These are phyloP conservation scores for Delichon dasypus DNA, from an alignment of 2,797 vertebrate species.

Conservation along the genomic window DNA sequence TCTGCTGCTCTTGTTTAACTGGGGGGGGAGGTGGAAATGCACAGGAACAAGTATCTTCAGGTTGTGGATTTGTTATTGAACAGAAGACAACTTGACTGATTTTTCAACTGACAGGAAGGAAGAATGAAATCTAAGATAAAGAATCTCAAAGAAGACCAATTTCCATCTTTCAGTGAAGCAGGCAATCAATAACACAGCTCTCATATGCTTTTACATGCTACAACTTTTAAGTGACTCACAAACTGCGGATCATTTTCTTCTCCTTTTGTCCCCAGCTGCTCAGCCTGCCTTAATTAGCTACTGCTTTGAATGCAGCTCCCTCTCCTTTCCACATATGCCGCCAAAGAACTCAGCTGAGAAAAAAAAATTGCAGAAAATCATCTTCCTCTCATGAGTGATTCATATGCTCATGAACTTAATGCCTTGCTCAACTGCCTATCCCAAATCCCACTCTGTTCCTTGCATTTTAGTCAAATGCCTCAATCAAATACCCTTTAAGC, in stretches of 20 bases:
- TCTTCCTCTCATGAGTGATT: not conserved
- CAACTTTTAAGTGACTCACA: not conserved
- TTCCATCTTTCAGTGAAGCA: not conserved
- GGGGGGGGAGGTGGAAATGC: not conserved
- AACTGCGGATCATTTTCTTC: not conserved
- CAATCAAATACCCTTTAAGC: slow-evolving; percentile 24
- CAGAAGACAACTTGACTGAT: not conserved
- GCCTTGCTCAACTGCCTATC: not conserved
- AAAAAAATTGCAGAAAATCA: not conserved
- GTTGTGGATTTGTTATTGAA: not conserved
- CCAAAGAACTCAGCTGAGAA: not conserved
- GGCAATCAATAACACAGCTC: not conserved
- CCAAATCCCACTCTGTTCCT: not conserved
- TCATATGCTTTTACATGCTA: not conserved
- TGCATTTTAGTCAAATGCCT: slow-evolving; percentile 50
- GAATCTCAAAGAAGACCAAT: not conserved
- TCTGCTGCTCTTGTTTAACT: not conserved
- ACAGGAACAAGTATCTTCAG: accelerated
- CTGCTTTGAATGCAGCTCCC: slow-evolving; percentile 8
- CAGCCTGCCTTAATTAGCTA: not conserved
- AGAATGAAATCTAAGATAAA: not conserved
- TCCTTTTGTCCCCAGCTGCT: not conserved
- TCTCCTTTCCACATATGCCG: not conserved
- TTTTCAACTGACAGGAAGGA: not conserved
- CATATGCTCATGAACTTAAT: not conserved